phyloP scores from a whole-genome alignment of 1,140 invertebrate genomes.

The Drosophila trapezifrons region DNA sequence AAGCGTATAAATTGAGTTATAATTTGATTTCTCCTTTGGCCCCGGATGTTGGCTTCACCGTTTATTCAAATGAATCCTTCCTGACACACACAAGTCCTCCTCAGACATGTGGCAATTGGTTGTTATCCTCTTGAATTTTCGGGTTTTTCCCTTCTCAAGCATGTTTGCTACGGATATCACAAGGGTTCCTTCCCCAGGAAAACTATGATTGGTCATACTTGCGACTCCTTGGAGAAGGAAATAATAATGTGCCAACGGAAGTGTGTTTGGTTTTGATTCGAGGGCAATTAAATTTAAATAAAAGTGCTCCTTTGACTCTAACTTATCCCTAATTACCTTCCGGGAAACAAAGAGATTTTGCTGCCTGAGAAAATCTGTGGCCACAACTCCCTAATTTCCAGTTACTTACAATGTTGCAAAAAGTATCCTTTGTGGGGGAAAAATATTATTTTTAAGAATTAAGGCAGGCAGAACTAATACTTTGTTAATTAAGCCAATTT shows the following conservation, averaged over 20 bases:
- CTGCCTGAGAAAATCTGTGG: constrained; percentile 1
- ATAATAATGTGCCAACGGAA: constrained; percentile 6
- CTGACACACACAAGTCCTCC: constrained; percentile 15
- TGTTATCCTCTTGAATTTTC: constrained; percentile 47
- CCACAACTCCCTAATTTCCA: neutral
- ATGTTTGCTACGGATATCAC: constrained; percentile 21
- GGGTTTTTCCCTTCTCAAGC: constrained; percentile 24
- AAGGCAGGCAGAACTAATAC: constrained; percentile 52
- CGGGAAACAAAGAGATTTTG: neutral
- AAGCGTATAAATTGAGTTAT: constrained; percentile 77
- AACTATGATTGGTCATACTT: constrained; percentile 34
- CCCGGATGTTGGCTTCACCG: constrained; percentile 51
- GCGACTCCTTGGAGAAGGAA: constrained; percentile 7
- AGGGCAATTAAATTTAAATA: constrained; percentile 13
- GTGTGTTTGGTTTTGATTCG: constrained; percentile 15
- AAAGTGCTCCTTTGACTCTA: constrained; percentile 7
- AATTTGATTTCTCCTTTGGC: constrained; percentile 53
- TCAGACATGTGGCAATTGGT: constrained; percentile 59
- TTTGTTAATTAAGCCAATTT: constrained; percentile 61
- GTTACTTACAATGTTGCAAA: constrained; percentile 30
- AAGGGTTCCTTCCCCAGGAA: constrained; percentile 11
- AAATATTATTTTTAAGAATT: constrained; percentile 53
- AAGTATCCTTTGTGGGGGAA: constrained; percentile 5
- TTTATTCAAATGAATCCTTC: constrained; percentile 69
- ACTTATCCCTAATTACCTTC: constrained; percentile 27